Base-by-base conservation (phyloP, 23 tunicate genomes). In the Styela clava region DNA sequence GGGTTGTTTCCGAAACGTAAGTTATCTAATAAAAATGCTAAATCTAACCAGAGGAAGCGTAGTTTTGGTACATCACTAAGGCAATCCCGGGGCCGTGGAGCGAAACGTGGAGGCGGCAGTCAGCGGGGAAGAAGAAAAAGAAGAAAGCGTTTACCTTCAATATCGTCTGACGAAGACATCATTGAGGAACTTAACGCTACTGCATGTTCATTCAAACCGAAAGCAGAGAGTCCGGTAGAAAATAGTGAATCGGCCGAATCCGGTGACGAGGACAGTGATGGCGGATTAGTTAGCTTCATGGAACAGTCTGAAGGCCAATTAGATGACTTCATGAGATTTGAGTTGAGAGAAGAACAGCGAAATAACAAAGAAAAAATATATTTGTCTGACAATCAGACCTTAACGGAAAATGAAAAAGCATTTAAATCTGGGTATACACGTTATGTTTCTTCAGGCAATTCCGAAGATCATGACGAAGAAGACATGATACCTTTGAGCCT, bases 121-220 rank as follows among this genome's bases (percentile, higher is more conserved):
- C 78, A 19, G n/a, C 81, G 81, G 7, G 33, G 65, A 9, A 23
- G 65, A 76, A 29, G n/a, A 2, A 76, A 76, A 56, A 36, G 81
- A 21, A 36, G 81, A 9, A 44, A 52, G 26, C 81, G 81, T 25
- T 52, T 76, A 0, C 81, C 81, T 12, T 76, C 81, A 9, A 76
- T 76, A 35, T 76, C 81, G 0, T 76, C 81, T n/a, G 81, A 76
- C 64, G 81, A 76, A 52, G 81, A 76, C 37, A 76, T 76, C 65
- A 76, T 76, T 27, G 81, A 76, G 30, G 81, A 76, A 29, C 64
- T 76, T 18, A 76, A 44, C 24, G 30, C 81, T 27, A 26, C 65
- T 0, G 69, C 65, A 7, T 34, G 24, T 31, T 65, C 70, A 3
- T 24, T 24, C 7, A 16, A 16, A 5, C 34, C 77, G 29, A 27